phyloP scores from a whole-genome alignment of 2,113 vertebrate genomes.

The Capreolus pygargus region DNA sequence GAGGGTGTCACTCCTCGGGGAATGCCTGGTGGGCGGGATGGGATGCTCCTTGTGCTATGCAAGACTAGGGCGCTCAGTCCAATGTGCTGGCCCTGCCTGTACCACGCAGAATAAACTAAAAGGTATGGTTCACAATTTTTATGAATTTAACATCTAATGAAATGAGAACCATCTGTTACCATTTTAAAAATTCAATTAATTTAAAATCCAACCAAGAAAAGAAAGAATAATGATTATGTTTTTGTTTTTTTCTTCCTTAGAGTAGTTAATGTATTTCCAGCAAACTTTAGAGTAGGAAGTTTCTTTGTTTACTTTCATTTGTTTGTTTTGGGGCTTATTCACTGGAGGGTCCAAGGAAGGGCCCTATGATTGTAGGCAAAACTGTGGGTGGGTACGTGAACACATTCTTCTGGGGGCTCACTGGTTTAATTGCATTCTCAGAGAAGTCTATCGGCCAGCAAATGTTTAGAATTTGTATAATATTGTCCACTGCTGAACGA shows the following conservation, averaged over 20 bases:
- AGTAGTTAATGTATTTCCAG: slow-evolving; percentile 49
- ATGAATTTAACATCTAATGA: slow-evolving; percentile 65
- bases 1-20: not conserved
- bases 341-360: not conserved
- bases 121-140: slow-evolving; percentile 42
- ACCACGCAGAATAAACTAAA: not conserved
- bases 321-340: not conserved
- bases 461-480: not conserved
- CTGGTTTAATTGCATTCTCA: not conserved
- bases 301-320: slow-evolving; percentile 30
- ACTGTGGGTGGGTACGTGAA: accelerated
- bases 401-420: not conserved
- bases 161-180: slow-evolving; percentile 66
- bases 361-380: not conserved
- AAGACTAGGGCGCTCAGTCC: not conserved
- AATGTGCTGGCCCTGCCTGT: not conserved
- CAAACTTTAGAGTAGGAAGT: not conserved
- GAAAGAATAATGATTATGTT: slow-evolving; percentile 47
- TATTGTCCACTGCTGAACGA: not conserved
- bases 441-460: not conserved
- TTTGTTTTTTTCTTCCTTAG: not conserved
- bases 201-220: slow-evolving; percentile 63
- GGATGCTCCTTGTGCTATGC: not conserved
- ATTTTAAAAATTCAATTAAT: slow-evolving; percentile 58
- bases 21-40: not conserved